Conservation (phyloP, 2,888 invertebrate genomes). For the Syrista parreyssii region DNA sequence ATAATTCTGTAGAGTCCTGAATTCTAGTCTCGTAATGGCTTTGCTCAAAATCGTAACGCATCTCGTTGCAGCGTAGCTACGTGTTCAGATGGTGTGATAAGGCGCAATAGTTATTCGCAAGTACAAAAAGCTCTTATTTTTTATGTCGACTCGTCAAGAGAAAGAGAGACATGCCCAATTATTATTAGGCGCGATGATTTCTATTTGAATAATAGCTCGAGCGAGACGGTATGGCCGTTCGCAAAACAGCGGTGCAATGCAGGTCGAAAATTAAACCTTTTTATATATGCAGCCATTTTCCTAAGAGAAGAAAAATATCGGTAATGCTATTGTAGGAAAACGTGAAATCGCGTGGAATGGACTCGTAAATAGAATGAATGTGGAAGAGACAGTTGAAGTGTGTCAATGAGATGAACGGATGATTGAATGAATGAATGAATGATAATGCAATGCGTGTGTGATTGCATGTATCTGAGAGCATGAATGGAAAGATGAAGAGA, state of each 20-base stretch:
- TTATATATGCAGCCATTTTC: conserved; percentile 47
- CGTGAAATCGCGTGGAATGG: conserved; percentile 23
- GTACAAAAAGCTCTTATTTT: conserved; percentile 39
- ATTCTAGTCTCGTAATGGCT: neutral
- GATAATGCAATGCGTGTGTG: neutral
- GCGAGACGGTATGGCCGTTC: conserved; percentile 17
- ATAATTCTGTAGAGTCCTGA: neutral
- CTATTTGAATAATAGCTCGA: conserved; percentile 15
- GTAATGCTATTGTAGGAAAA: conserved; percentile 8
- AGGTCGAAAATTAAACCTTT: conserved; percentile 23
- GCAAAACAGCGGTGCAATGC: conserved; percentile 23
- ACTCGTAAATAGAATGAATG: neutral
- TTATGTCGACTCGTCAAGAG: conserved; percentile 11
- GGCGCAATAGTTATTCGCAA: conserved; percentile 36
- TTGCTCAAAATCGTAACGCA: neutral
- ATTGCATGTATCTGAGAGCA: neutral
- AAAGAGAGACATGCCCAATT: conserved; percentile 10
- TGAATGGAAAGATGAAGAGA: conserved; percentile 2
- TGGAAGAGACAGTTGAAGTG: neutral
- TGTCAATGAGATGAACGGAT: neutral
- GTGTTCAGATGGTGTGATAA: conserved; percentile 4
- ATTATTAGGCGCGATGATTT: conserved; percentile 9
- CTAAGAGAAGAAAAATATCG: conserved; percentile 26
- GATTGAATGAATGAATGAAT: conserved; percentile 9
- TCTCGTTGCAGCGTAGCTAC: neutral